A percentile compares a stretch with the other conserved stretches of the same genome.
These are phyloP conservation scores for Rhincodon typus DNA, from an alignment of 2,797 vertebrate species.

Conservation along the genomic window DNA sequence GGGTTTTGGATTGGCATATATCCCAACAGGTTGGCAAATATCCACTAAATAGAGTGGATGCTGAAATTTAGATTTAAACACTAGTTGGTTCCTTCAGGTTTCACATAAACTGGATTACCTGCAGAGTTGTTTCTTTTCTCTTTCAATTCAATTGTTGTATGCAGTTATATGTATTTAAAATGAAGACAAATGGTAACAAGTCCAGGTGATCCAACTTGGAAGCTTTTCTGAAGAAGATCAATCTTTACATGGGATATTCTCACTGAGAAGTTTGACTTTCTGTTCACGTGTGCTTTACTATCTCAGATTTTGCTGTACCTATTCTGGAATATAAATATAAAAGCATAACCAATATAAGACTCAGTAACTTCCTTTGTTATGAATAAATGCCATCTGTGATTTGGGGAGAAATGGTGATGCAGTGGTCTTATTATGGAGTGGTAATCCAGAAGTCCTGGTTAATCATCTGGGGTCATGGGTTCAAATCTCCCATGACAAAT, in stretches of 20 bases:
- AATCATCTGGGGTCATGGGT: too few relatives aligned
- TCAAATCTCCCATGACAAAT: too few relatives aligned
- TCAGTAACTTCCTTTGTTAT: not conserved
- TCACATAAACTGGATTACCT: not conserved
- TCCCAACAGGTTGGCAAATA: not conserved
- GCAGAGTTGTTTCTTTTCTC: not conserved
- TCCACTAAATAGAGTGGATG: not conserved
- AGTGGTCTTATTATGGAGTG: too few relatives aligned
- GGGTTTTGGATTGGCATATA: not conserved
- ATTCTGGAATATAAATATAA: not conserved
- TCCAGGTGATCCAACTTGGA: not conserved
- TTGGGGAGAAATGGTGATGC: too few relatives aligned
- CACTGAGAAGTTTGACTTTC: not conserved
- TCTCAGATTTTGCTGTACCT: not conserved
- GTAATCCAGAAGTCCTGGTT: too few relatives aligned
- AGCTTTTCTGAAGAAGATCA: not conserved
- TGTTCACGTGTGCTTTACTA: not conserved
- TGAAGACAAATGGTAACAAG: not conserved
- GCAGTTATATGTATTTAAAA: not conserved
- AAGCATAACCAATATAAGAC: not conserved
- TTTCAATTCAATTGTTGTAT: not conserved
- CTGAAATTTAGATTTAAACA: not conserved
- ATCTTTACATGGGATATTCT: not conserved
- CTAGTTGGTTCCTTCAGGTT: not conserved
- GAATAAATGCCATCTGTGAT: not conserved